Percentiles rank a stretch among this genome's conserved stretches.
Evolutionary conservation across 2,888 invertebrate species (phyloP).

Genomic region (Drosophila quinaria): DNA sequence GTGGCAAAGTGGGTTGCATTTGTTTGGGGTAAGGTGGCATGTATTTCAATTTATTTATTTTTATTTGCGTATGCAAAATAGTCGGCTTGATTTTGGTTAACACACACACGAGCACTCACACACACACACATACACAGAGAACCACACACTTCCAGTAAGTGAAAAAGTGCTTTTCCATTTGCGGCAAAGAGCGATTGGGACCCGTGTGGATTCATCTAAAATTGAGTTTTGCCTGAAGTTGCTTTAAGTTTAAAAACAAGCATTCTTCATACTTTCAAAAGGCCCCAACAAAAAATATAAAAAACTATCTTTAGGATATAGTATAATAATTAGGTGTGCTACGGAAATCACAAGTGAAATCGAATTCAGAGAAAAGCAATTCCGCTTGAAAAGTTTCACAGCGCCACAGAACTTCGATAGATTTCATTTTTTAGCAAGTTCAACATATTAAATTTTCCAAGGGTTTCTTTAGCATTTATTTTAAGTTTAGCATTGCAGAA

Average conservation of each 20-base stretch:
- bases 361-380: no score
- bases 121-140: constrained; percentile 7
- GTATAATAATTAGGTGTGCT: no score
- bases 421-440: no score
- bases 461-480: no score
- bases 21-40: constrained; percentile 19
- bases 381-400: no score
- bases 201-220: constrained; percentile 1
- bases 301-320: not conserved
- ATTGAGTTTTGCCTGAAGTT: not conserved
- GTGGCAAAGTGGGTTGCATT: not conserved
- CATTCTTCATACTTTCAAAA: not conserved
- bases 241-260: constrained; percentile 11
- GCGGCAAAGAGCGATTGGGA: constrained; percentile 19
- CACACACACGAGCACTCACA: constrained; percentile 20
- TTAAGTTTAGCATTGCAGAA: no score
- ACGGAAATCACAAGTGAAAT: no score
- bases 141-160: constrained; percentile 14
- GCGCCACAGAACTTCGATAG: no score
- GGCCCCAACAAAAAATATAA: not conserved
- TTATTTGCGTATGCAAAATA: constrained; percentile 79
- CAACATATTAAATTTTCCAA: no score
- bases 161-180: constrained; percentile 58
- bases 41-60: constrained; percentile 79
- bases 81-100: constrained; percentile 73